phyloP scores from a whole-genome alignment of 2,888 invertebrate genomes.

The Lymantria monacha region DNA sequence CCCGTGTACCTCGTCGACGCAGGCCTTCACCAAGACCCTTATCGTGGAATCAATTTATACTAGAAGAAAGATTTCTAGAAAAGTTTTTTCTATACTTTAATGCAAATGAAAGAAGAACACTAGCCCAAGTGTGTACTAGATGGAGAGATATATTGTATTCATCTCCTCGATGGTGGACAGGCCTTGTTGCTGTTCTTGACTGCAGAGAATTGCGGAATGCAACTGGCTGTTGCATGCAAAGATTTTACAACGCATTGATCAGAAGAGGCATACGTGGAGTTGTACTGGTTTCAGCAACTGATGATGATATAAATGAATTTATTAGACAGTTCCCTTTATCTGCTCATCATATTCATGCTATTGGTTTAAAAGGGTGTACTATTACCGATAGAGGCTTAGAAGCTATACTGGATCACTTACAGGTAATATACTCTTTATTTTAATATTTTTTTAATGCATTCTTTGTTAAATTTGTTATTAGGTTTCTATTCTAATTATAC shows the following conservation, averaged over 20 bases:
- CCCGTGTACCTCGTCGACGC: constrained; percentile 67
- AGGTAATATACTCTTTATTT: constrained; percentile 73
- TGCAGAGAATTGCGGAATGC: constrained; percentile 90
- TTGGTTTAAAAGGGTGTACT: constrained; percentile 93
- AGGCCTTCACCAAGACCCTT: constrained; percentile 82
- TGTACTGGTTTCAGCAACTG: constrained; percentile 91
- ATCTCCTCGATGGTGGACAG: constrained; percentile 93
- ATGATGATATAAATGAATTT: constrained; percentile 94
- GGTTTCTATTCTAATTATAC: no score
- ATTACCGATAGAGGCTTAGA: constrained; percentile 95
- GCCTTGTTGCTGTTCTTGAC: constrained; percentile 91
- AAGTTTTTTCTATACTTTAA: constrained; percentile 93
- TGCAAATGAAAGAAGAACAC: constrained; percentile 87
- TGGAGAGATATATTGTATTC: constrained; percentile 96
- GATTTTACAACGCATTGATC: constrained; percentile 91
- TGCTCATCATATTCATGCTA: constrained; percentile 91
- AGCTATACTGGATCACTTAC: constrained; percentile 92
- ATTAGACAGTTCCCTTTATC: constrained; percentile 92
- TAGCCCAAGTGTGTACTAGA: constrained; percentile 92
- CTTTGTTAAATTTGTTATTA: no score
- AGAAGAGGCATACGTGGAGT: constrained; percentile 93
- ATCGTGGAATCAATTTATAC: constrained; percentile 88
- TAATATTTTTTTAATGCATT: background rate
- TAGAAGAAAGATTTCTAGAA: constrained; percentile 92
- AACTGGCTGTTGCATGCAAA: constrained; percentile 73